phyloP scores from a whole-genome alignment of 1,140 invertebrate species.

The Bombus confusus region DNA sequence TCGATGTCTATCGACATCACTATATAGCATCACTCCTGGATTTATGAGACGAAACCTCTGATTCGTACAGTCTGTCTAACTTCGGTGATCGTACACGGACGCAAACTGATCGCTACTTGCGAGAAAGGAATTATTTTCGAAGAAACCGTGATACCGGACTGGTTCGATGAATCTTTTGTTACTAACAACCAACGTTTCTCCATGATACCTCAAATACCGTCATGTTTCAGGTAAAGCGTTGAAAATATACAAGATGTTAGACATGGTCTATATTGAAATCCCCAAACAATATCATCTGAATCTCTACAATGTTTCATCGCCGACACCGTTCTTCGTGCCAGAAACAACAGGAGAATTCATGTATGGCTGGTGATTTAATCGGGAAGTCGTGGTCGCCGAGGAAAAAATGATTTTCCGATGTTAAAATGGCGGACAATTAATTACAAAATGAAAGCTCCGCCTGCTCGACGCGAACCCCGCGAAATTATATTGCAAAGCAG shows the following conservation, averaged over 20 bases:
- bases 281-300: accelerated
- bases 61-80: too few species aligned
- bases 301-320: not conserved
- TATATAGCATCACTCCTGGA: too few species aligned
- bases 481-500: constrained; percentile 61
- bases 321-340: not conserved
- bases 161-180: too few species aligned
- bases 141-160: too few species aligned
- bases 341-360: not conserved
- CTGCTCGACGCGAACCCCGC: constrained; percentile 13
- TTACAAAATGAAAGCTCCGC: constrained; percentile 58
- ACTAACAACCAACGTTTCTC: accelerated
- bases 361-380: constrained; percentile 10
- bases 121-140: not conserved
- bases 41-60: too few species aligned
- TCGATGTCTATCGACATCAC: too few species aligned
- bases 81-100: too few species aligned
- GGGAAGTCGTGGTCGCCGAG: constrained; percentile 4
- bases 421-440: constrained; percentile 48
- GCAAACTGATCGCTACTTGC: not conserved
- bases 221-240: not conserved
- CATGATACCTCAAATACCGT: not conserved
- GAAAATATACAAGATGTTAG: not conserved
- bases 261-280: not conserved
- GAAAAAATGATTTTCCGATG: constrained; percentile 40